Percentiles rank a stretch among this genome's conserved stretches.
These are phyloP conservation scores for Euzetes globulus DNA, from an alignment of 2,888 invertebrate genomes.

Conservation along the genomic window DNA sequence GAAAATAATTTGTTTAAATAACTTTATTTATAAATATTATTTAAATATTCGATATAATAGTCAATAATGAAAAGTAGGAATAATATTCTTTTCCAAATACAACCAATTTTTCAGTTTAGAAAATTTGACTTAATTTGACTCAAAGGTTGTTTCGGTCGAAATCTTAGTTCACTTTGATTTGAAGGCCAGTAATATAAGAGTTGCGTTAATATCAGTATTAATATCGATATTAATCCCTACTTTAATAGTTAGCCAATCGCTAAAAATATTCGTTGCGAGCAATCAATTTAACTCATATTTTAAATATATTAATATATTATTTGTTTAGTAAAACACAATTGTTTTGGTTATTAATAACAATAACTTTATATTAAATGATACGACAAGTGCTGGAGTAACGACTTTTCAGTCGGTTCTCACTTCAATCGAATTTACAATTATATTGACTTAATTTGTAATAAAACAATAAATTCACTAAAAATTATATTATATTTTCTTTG, in stretches of 20 bases:
- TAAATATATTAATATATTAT: background rate
- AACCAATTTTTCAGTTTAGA: conserved; percentile 3
- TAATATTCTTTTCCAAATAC: conserved; percentile 5
- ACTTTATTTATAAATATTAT: conserved; percentile 16
- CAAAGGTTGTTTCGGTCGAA: conserved; percentile 20
- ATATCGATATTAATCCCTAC: conserved; percentile 9
- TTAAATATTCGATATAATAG: conserved; percentile 15
- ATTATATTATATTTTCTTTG: background rate
- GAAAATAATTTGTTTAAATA: background rate
- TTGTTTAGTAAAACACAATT: conserved; percentile 21
- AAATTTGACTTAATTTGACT: conserved; percentile 10
- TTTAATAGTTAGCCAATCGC: background rate
- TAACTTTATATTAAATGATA: background rate
- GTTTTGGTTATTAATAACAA: background rate
- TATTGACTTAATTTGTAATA: background rate
- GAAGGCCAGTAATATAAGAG: conserved; percentile 17
- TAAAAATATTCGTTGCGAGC: conserved; percentile 28
- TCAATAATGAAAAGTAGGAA: conserved; percentile 24
- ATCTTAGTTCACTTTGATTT: conserved; percentile 27
- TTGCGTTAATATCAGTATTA: background rate
- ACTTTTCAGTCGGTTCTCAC: background rate
- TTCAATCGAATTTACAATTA: background rate
- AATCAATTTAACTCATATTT: conserved; percentile 10
- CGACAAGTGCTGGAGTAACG: background rate
- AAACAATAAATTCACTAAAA: background rate